Base-by-base conservation (phyloP, 2,797 vertebrate species). In the Somateria mollissima region DNA sequence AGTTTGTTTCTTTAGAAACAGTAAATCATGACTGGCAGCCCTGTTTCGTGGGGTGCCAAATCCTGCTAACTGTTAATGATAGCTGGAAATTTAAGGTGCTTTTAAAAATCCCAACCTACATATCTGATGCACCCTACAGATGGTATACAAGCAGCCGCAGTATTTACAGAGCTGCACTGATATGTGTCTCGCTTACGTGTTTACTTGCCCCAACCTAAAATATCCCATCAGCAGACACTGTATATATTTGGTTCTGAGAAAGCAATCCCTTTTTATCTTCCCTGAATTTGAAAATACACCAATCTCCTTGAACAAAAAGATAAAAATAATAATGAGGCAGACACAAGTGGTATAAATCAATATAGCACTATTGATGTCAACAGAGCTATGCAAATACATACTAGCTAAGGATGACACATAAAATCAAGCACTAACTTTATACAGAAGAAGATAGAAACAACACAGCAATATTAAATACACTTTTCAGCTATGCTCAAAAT, bases 341-440 rank as follows among this genome's bases (percentile, higher is more conserved):
- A 64, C 66, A 85, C 19, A 81, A 90, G 88, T 58, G 32, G 28
- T 56, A 95, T 85, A 94, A 96, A 94, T 96, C 92, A 95, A 87
- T 95, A 87, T 37, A 94, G 62, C 65, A 66, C 58, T 87, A 66
- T 12, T 94, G 88, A 93, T 91, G 90, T 84, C 93, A 95, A 75
- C 86, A 75, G 80, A 87, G 72, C 81, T 89, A 96, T 96, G 95
- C 92, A 96, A 96, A 96, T 93, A 81, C 16, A 81, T 56, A 62
- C 78, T 74, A 57, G 36, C 78, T 85, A 86, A 85, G 93, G 88
- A 75, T 91, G 92, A 75, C 91, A 95, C 87, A 89, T 87, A 92
- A 93, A 95, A 95, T 78, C 91, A 95, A 95, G 84, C 62, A 69
- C 75, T 96, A 93, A 92, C 92, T 95, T 95, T 81, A 87, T 85